phyloP scores from a whole-genome alignment of 2,888 invertebrate species.

The Drosophila demipolita region DNA sequence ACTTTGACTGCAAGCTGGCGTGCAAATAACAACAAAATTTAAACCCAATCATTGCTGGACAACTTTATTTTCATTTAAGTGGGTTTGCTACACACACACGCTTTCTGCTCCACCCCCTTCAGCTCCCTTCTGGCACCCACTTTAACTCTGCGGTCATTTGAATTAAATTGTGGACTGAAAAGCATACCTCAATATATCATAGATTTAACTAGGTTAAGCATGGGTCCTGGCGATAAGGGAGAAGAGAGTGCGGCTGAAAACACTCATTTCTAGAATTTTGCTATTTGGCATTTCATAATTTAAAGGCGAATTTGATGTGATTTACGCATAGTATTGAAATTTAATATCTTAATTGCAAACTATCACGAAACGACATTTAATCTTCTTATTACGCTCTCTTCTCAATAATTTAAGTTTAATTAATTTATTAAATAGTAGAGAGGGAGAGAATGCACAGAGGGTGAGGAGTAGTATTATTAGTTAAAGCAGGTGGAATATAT shows the following conservation, averaged over 20 bases:
- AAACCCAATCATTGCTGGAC: constrained; percentile 59
- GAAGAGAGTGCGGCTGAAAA: constrained; percentile 18
- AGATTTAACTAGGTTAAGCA: constrained; percentile 22
- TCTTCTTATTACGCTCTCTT: background rate
- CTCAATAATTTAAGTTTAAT: background rate
- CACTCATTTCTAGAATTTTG: constrained; percentile 10
- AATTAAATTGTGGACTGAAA: constrained; percentile 25
- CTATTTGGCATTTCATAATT: background rate
- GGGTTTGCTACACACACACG: background rate
- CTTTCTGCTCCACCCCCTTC: background rate
- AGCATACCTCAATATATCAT: constrained; percentile 27
- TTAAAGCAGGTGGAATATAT: background rate
- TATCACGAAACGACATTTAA: background rate
- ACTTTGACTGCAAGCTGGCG: constrained; percentile 59
- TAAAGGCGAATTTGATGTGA: background rate
- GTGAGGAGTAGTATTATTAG: background rate
- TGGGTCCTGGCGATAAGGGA: constrained; percentile 16
- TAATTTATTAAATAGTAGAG: background rate
- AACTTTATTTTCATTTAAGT: constrained; percentile 54
- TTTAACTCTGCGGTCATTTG: constrained; percentile 23
- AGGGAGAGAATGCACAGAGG: background rate
- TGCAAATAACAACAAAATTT: constrained; percentile 56
- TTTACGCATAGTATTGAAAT: background rate
- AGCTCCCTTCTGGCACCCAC: background rate
- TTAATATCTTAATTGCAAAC: background rate